Conservation (phyloP, 2,113 vertebrate species). For the Bubo blakistoni region DNA sequence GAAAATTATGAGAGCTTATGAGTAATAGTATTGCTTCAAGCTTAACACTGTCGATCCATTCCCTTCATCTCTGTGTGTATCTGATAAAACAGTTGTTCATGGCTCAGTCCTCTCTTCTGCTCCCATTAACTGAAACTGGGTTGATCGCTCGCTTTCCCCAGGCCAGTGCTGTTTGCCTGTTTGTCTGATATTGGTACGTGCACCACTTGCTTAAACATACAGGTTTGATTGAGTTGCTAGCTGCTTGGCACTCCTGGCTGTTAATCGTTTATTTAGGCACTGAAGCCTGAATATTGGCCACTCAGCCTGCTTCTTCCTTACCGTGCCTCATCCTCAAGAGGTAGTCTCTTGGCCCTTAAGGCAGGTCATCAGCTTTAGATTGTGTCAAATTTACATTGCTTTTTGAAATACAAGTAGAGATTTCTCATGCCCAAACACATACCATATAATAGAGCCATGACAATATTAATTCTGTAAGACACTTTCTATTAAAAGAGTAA, state of each 20-base stretch:
- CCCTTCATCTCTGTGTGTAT: not conserved
- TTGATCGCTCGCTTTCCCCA: not conserved
- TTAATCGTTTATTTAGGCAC: not conserved
- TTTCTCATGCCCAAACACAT: not conserved
- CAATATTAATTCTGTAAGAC: not conserved
- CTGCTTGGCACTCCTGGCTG: not conserved
- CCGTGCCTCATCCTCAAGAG: not conserved
- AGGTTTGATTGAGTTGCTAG: not conserved
- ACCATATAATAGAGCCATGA: not conserved
- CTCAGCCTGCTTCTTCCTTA: not conserved
- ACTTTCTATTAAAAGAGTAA: not conserved
- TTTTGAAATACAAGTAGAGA: not conserved
- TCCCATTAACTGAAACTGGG: not conserved
- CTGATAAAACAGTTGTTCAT: not conserved
- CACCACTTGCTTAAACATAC: fast-evolving
- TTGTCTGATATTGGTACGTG: fast-evolving
- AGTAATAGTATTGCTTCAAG: not conserved
- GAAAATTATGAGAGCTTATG: not conserved
- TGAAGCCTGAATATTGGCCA: not conserved
- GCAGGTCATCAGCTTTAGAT: not conserved
- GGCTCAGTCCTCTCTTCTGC: not conserved
- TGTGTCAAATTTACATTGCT: not conserved
- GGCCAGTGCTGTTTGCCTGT: not conserved
- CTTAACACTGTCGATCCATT: not conserved
- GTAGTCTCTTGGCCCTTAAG: not conserved